Evolutionary conservation across 2,797 vertebrate species (phyloP), one percentile per base, ranked within the genome.

Genomic region (Cephalopachus bancanus): DNA sequence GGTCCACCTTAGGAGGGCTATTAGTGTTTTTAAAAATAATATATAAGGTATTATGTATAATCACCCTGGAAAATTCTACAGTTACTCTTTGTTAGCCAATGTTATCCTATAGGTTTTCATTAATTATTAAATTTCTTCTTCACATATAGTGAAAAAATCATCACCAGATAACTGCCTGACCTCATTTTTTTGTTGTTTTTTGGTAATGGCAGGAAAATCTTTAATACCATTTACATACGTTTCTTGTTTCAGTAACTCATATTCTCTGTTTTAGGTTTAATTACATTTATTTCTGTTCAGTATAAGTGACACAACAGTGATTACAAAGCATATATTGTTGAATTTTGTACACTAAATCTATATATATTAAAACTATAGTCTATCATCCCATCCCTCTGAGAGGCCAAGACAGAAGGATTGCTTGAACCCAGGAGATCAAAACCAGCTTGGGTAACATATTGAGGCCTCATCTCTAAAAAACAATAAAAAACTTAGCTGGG

Each of bases 61-160:
- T 84, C 75, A 69, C 57, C 53, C 81, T 49, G 71, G 57, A 62
- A 69, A 55, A 30, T 19, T 15, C 37, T 53, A 53, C 1, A 16
- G 33, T n/a, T 72, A 65, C 53, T 75, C 59, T 89, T 76, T 72
- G 26, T 91, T 57, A 85, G 62, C 88, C 44, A 76, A 0, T 5
- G 14, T 79, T 88, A 81, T 55, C 92, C 20, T 37, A 26, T 44
- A 92, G 26, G 14, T 24, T 76, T 84, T 59, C 53, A 51, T 76
- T 76, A 83, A 30, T 91, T 86, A 26, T 78, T 88, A n/a, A 33
- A 7, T 53, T 78, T 92, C 59, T 83, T 95, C 55, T 71, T 30
- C 67, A 92, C 69, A 80, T 53, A 84, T 22, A 83, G 30, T 89
- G 84, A 71, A 72, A 37, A 71, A 78, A 93, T 83, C 55, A 81